Percentiles rank a stretch among this genome's conserved stretches.
Evolutionary conservation across 1,140 invertebrate genomes (phyloP).

Genomic region (Drosophila repletoides): DNA sequence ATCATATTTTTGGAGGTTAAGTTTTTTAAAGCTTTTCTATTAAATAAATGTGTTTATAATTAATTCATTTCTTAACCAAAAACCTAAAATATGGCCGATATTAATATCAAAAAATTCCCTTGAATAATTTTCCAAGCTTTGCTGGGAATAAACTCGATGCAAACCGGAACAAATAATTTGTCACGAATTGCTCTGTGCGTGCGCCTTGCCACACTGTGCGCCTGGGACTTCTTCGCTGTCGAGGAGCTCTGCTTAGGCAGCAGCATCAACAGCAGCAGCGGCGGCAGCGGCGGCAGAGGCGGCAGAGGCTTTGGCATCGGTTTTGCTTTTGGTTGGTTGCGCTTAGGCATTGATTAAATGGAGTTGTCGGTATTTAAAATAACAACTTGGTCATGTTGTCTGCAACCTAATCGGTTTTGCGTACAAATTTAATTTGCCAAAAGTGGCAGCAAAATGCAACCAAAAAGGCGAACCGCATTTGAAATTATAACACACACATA

Average conservation of each 20-base stretch:
- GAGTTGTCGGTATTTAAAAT: slow-evolving; percentile 79
- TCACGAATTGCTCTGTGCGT: no score
- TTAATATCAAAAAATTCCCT: no score
- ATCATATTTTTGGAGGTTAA: no score
- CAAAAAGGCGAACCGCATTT: slow-evolving; percentile 72
- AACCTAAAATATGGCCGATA: no score
- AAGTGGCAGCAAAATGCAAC: slow-evolving; percentile 77
- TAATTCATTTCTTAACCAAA: no score
- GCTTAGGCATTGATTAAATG: slow-evolving; percentile 75
- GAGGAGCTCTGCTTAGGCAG: no score
- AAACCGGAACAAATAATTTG: not conserved
- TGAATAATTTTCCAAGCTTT: no score
- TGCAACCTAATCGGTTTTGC: slow-evolving; percentile 77
- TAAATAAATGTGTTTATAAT: no score
- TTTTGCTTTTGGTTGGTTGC: slow-evolving; percentile 17
- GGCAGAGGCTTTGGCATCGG: not conserved
- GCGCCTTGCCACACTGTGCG: slow-evolving; percentile 22
- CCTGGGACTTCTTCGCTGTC: not conserved
- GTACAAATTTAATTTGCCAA: slow-evolving; percentile 81
- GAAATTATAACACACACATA: slow-evolving; percentile 72
- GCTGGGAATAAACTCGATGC: no score
- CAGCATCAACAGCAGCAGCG: no score
- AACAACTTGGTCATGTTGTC: slow-evolving; percentile 78
- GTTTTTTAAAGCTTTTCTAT: no score
- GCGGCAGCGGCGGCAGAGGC: slow-evolving; percentile 2